phyloP scores from a whole-genome alignment of 2,888 invertebrate species.

The Cheilosia grossa region DNA sequence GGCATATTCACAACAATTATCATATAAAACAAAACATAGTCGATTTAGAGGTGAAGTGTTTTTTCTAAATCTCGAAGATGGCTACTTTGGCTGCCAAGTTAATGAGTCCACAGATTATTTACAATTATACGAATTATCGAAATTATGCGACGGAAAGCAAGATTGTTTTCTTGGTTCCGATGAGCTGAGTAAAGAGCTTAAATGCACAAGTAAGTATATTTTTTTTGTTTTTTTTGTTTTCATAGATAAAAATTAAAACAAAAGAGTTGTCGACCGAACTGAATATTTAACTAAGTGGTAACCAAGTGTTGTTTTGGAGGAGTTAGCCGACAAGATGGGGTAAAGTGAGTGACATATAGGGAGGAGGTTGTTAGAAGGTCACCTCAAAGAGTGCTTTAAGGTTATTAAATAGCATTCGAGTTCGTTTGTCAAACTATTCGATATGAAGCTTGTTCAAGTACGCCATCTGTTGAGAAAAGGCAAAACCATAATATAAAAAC shows the following conservation, averaged over 20 bases:
- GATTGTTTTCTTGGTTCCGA: constrained; percentile 97
- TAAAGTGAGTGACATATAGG: too few relatives aligned
- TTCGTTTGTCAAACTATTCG: too few relatives aligned
- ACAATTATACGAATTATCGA: constrained; percentile 97
- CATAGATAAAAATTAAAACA: background rate
- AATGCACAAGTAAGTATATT: constrained; percentile 93
- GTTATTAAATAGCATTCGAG: too few relatives aligned
- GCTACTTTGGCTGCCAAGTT: constrained; percentile 98
- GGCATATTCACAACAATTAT: constrained; percentile 88
- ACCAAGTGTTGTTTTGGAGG: background rate
- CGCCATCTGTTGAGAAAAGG: too few relatives aligned
- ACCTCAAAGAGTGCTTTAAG: too few relatives aligned
- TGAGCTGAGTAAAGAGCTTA: constrained; percentile 93
- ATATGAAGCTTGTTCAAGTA: too few relatives aligned
- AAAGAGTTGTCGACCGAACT: constrained; percentile 2
- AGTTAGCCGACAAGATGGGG: background rate
- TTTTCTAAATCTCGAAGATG: constrained; percentile 98
- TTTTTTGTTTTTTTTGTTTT: background rate
- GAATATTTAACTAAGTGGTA: background rate
- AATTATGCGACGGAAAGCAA: constrained; percentile 94
- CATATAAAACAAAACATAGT: constrained; percentile 85
- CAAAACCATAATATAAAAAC: too few relatives aligned
- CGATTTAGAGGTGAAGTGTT: constrained; percentile 95
- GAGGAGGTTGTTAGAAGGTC: too few relatives aligned
- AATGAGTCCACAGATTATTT: constrained; percentile 97